These are phyloP conservation scores for Etia nguti DNA, from an alignment of 2,113 vertebrate species.

Conservation along the genomic window DNA sequence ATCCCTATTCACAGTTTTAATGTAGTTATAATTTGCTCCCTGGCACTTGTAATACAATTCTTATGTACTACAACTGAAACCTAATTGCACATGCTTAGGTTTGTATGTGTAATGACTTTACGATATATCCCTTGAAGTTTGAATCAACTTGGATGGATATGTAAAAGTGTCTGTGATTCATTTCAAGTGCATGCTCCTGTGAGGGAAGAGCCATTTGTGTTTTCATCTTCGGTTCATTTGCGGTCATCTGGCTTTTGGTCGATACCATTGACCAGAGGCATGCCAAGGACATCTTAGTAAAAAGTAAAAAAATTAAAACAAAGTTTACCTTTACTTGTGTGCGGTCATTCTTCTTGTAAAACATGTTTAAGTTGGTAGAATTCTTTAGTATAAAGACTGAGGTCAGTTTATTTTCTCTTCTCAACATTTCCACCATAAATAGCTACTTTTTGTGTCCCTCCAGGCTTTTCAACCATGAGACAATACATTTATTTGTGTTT, in stretches of 20 bases:
- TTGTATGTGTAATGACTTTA: slow-evolving; percentile 36
- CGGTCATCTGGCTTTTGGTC: slow-evolving; percentile 24
- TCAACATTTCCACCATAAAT: neutral
- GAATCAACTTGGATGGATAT: slow-evolving; percentile 6
- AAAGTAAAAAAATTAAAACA: neutral
- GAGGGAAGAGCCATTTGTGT: slow-evolving; percentile 41
- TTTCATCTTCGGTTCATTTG: slow-evolving; percentile 56
- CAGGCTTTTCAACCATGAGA: neutral
- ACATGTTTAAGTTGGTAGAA: neutral
- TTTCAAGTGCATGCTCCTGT: slow-evolving; percentile 9
- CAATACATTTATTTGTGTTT: neutral
- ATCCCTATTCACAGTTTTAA: slow-evolving; percentile 13
- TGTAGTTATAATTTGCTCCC: slow-evolving; percentile 19
- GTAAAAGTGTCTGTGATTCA: slow-evolving; percentile 31
- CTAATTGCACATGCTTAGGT: slow-evolving; percentile 22
- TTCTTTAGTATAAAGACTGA: neutral
- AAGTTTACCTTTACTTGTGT: slow-evolving; percentile 7
- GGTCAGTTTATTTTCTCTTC: neutral
- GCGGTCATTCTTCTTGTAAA: neutral
- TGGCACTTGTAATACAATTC: slow-evolving; percentile 25
- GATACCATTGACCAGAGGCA: slow-evolving; percentile 8
- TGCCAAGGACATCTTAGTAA: slow-evolving; percentile 1
- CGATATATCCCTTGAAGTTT: slow-evolving; percentile 30
- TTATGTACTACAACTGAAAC: slow-evolving; percentile 17
- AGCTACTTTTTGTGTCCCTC: neutral